Evolutionary conservation across 2,888 invertebrate species (phyloP), one percentile per base, ranked within the genome.

Genomic region (Pollenia amentaria): DNA sequence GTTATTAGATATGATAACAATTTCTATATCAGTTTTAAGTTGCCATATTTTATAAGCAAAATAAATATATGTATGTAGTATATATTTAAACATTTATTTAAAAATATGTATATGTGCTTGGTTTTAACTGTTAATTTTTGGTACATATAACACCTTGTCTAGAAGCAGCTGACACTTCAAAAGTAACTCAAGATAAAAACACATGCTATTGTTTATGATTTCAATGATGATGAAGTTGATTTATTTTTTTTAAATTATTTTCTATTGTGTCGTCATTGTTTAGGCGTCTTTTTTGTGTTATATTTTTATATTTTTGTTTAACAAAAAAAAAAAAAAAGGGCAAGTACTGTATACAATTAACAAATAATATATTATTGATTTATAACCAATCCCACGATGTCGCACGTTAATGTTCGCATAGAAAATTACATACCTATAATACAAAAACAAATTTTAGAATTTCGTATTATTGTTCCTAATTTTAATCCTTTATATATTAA

Each of bases 101-200:
- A 55, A 21, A 55, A 55, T n/a, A n/a, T n/a, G 3, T 42, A 21
- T 21, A 55, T 21, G 21, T 55, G n/a, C n/a, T 29, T 29, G 57
- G 6, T 18, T 55, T 64, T 46, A 84, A 78, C 62, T 73, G 78
- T 57, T 78, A 78, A 84, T 72, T 73, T 73, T 46, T 65, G 38
- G 73, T 51, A 51, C 29, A 60, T 67, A 40, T 29, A 67, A 57
- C 18, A 48, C 42, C n/a, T 42, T 67, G 42, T 72, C 21, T 64
- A 79, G 14, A 78, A 75, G 79, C 79, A 84, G 84, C 79, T 84
- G 84, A 84, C 79, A 53, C 18, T 16, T 21, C 7, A 80, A 29
- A 64, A 51, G 21, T n/a, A 44, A 62, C 53, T 77, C 48, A 48
- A 18, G 60, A 64, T 53, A 76, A 64, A 38, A 55, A 51, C 64